Base-by-base conservation (phyloP, 2,113 vertebrate genomes). In the Donacobius atricapilla region DNA sequence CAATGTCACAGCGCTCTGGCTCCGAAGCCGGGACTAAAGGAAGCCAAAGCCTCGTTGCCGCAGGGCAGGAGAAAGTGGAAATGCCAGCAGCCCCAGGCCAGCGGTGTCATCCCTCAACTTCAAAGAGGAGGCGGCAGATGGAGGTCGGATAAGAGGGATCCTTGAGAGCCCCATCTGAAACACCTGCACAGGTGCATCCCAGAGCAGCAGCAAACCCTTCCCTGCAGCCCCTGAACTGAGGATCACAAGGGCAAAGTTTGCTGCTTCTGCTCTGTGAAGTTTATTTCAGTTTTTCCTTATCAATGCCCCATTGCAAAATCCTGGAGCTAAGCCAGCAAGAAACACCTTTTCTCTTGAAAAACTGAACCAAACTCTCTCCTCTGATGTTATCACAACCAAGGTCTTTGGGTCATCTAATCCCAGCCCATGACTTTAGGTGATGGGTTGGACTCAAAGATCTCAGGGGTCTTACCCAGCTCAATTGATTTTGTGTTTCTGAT, bases 1-100 rank as follows among this genome's bases (percentile, higher is more conserved):
- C 27, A 2, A 0, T 4, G 45, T 23, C 23, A 5, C 1, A 0
- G 7, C 3, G 4, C 1, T 28, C 2, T 11, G 48, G 28, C 65
- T 71, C 70, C n/a, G 42, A 28, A 70, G 60, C 25, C 13, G 4
- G 35, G 16, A n/a, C 18, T 5, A 2, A 7, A 35, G 48, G 66
- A 82, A 76, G 40, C 22, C 69, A 83, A 87, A 77, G 9, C 40
- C 42, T 63, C 4, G 0, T 33, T 37, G 82, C 79, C 66, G 37
- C 64, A 17, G 50, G 80, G 76, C 79, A 54, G 79, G 61, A 54
- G 64, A 54, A 89, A 88, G 63, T 86, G 81, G 72, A 48, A 91
- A 42, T 4, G 6, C 15, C 45, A 6, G 5, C 53, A 45, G 84
- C 81, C 87, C 44, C 63, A 12, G 87, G 83, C 57, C 61, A 40